Conservation (phyloP, 1,140 invertebrate genomes). For the Papilio glaucus region DNA sequence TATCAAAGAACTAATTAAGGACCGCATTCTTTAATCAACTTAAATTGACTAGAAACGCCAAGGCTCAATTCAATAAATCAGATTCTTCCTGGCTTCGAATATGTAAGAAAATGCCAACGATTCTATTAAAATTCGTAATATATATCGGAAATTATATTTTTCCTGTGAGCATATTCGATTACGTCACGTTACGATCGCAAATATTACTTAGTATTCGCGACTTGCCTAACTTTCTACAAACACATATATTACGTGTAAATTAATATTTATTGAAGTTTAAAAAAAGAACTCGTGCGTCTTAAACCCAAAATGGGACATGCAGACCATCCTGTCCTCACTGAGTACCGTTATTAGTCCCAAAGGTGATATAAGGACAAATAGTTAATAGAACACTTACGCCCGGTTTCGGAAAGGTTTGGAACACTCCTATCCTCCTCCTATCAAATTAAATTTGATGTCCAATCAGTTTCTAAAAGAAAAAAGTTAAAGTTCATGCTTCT, state of each 20-base stretch:
- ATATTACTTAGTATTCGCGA: slow-evolving; percentile 12
- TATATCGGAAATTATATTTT: slow-evolving; percentile 14
- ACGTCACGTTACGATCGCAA: slow-evolving; percentile 12
- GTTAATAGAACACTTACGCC: no score
- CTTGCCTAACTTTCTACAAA: slow-evolving; percentile 22
- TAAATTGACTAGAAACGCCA: background rate
- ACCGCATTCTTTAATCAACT: no score
- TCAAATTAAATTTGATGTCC: no score
- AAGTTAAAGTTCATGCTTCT: no score
- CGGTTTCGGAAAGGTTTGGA: no score
- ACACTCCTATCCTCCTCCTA: no score
- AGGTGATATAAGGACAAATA: background rate
- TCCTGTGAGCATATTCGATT: slow-evolving; percentile 6
- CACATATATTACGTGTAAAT: slow-evolving; percentile 15
- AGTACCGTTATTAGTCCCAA: background rate
- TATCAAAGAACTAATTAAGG: no score
- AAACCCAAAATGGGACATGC: background rate
- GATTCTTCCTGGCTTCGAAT: background rate
- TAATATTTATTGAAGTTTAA: slow-evolving; percentile 24
- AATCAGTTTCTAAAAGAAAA: no score
- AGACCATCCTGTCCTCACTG: background rate
- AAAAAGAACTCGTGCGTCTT: background rate
- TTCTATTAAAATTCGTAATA: background rate
- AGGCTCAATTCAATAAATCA: background rate
- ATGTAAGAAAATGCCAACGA: background rate